phyloP scores from a whole-genome alignment of 2,113 vertebrate species.

The Periophthalmus modestus region DNA sequence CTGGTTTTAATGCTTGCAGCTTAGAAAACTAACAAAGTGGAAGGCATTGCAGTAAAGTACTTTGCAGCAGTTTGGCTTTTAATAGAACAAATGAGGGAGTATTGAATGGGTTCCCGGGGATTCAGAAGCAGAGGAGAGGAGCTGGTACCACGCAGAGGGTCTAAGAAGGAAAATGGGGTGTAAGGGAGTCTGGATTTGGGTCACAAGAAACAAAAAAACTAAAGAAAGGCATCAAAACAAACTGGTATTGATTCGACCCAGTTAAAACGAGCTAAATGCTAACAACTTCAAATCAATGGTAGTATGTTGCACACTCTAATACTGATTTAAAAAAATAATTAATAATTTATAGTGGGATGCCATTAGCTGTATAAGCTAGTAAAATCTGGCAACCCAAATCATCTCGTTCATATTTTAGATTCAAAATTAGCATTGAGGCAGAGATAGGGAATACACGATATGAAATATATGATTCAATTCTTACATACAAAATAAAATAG shows the following conservation, averaged over 20 bases:
- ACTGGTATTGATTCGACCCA: neutral
- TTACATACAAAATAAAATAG: no score
- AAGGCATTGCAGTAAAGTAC: constrained; percentile 55
- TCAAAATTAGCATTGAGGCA: no score
- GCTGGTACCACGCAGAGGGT: constrained; percentile 1
- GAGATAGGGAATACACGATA: no score
- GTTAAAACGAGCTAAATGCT: neutral
- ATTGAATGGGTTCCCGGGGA: constrained; percentile 22
- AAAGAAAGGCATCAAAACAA: neutral
- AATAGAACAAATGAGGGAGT: constrained; percentile 66
- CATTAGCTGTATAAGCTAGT: no score
- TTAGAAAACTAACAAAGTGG: constrained; percentile 71
- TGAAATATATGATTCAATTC: no score
- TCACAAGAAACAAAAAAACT: neutral
- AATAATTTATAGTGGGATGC: no score
- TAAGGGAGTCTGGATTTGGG: neutral
- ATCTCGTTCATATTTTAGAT: no score
- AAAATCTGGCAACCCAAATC: no score
- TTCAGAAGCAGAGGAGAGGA: constrained; percentile 20
- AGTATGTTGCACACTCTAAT: no score
- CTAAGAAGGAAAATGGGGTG: neutral
- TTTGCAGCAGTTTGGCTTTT: constrained; percentile 38
- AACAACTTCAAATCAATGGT: neutral
- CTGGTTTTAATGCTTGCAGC: constrained; percentile 58
- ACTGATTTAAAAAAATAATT: neutral